Conservation (phyloP, 1,140 invertebrate genomes). For the Heliconius hermathena region DNA sequence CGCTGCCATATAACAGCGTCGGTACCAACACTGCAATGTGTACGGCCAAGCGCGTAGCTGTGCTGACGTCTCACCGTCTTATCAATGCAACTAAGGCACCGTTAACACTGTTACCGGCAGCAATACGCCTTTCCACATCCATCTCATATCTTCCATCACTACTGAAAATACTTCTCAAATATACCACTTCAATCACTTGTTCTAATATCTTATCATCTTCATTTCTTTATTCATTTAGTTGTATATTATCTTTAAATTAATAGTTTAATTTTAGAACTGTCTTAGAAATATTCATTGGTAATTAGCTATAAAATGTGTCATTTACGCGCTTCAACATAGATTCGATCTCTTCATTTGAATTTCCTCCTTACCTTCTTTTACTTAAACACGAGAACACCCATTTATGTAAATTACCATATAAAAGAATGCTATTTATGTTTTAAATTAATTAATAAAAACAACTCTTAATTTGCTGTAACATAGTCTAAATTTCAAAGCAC, state of each 20-base stretch:
- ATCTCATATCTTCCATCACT: too few relatives aligned
- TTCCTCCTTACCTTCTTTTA: conserved; percentile 29
- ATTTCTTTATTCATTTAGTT: background rate
- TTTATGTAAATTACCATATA: conserved; percentile 35
- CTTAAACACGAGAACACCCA: conserved; percentile 32
- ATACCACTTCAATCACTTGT: too few relatives aligned
- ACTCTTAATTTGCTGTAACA: background rate
- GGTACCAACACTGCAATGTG: too few relatives aligned
- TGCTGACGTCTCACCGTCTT: too few relatives aligned
- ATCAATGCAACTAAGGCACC: too few relatives aligned
- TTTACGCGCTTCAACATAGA: conserved; percentile 34
- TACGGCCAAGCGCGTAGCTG: too few relatives aligned
- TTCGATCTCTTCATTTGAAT: conserved; percentile 38
- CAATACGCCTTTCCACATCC: too few relatives aligned
- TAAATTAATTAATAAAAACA: background rate
- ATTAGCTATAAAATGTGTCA: conserved; percentile 42
- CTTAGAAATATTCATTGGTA: conserved; percentile 8
- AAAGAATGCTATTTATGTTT: conserved; percentile 26
- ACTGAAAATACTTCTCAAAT: too few relatives aligned
- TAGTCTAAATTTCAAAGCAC: background rate
- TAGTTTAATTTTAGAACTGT: background rate
- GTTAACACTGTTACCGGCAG: too few relatives aligned
- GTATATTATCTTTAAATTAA: background rate
- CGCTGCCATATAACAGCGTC: too few relatives aligned
- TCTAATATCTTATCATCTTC: too few relatives aligned